A percentile compares a stretch with the other conserved stretches of the same genome.
These are phyloP conservation scores for Arctia plantaginis DNA, from an alignment of 2,888 invertebrate genomes.

Conservation along the genomic window DNA sequence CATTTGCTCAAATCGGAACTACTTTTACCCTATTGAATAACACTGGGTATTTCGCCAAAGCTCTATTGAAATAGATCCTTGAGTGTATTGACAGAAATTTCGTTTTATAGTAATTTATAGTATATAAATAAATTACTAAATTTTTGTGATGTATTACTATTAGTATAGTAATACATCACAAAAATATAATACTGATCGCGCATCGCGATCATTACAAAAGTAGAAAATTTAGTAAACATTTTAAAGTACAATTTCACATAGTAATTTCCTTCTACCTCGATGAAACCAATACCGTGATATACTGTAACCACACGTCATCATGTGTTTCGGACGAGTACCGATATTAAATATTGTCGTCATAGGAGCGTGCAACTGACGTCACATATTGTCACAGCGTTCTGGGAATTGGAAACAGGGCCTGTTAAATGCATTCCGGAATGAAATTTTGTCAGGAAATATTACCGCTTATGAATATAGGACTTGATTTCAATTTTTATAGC, in stretches of 20 bases:
- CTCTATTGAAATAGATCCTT: no score
- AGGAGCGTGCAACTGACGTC: conserved; percentile 38
- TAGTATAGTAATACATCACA: no score
- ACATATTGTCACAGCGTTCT: conserved; percentile 43
- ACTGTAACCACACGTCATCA: conserved; percentile 40
- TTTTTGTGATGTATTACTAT: no score
- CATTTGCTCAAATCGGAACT: no score
- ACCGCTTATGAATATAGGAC: background rate
- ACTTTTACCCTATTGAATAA: no score
- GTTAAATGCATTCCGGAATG: conserved; percentile 47
- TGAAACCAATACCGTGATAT: background rate
- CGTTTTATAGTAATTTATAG: no score
- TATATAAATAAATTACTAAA: no score
- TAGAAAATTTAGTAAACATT: background rate
- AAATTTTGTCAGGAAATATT: conserved; percentile 26
- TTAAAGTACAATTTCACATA: background rate
- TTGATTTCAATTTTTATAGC: background rate
- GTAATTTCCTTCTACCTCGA: background rate
- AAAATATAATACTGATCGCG: background rate
- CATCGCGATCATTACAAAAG: background rate
- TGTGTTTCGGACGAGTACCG: conserved; percentile 34
- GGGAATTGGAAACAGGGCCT: conserved; percentile 39
- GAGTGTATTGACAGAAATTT: no score
- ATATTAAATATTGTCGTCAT: conserved; percentile 48
- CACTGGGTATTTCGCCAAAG: no score